Conservation (phyloP, 2,888 invertebrate species). For the Papilio protenor region DNA sequence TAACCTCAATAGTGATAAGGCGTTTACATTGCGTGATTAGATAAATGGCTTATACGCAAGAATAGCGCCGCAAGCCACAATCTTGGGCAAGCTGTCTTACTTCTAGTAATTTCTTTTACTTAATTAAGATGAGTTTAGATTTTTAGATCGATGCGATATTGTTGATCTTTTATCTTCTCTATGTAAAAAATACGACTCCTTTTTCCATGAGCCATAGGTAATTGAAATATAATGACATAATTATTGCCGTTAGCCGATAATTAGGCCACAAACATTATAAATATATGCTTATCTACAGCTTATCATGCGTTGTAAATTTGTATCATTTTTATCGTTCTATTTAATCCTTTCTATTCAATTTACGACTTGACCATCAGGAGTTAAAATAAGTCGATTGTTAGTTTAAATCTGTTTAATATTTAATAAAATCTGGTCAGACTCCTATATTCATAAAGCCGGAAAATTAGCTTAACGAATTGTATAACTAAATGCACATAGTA, state of each 20-base stretch:
- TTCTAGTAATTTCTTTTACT: not conserved
- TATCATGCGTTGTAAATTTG: slow-evolving; percentile 28
- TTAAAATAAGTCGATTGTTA: not conserved
- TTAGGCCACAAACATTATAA: slow-evolving; percentile 22
- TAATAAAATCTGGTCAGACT: not conserved
- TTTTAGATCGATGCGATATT: not conserved
- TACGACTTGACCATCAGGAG: not conserved
- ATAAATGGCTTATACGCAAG: slow-evolving; percentile 32
- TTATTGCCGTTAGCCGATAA: slow-evolving; percentile 15
- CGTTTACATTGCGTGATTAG: slow-evolving; percentile 40
- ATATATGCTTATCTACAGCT: slow-evolving; percentile 24
- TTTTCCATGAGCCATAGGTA: too few species aligned
- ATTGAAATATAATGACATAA: slow-evolving; percentile 6
- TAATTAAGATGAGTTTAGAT: not conserved
- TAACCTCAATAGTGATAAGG: slow-evolving; percentile 40
- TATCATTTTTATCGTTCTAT: slow-evolving; percentile 18
- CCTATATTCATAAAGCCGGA: too few species aligned
- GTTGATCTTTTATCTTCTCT: not conserved
- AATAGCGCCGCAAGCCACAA: slow-evolving; percentile 9
- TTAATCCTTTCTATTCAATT: slow-evolving; percentile 18
- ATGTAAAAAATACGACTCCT: too few species aligned
- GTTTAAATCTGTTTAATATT: not conserved
- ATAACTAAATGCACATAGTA: not conserved
- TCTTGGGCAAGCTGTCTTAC: not conserved
- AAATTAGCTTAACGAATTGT: not conserved